Conservation (phyloP, 2,113 vertebrate genomes). For the Pituophis catenifer region DNA sequence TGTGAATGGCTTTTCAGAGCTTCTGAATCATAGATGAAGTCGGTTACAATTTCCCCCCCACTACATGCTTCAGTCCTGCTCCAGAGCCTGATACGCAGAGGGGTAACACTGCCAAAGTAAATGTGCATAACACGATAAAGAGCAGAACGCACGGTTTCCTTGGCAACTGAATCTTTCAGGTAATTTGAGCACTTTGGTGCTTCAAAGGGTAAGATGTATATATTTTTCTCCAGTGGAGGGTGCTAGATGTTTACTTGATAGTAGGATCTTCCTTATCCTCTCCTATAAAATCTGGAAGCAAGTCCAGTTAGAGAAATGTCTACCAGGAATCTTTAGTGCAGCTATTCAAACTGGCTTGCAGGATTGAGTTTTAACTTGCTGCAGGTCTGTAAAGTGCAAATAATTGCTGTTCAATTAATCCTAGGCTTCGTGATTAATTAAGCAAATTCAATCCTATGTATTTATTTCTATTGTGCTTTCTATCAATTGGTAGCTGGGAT, state of each 20-base stretch:
- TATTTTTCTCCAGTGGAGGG: slow-evolving; percentile 48
- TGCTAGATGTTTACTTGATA: slow-evolving; percentile 27
- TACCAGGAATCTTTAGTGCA: not conserved
- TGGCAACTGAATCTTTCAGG: slow-evolving; percentile 51
- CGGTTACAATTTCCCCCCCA: not conserved
- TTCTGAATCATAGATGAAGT: not conserved
- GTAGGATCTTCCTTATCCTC: no score
- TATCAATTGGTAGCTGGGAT: not conserved
- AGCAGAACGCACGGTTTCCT: slow-evolving; percentile 42
- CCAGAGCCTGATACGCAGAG: not conserved
- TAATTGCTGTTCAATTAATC: not conserved
- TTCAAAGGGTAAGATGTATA: not conserved
- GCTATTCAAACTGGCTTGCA: not conserved
- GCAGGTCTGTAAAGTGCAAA: not conserved
- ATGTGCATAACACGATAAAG: slow-evolving; percentile 17
- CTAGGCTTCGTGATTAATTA: not conserved
- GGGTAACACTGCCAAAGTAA: slow-evolving; percentile 5
- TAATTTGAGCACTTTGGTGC: not conserved
- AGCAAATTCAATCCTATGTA: not conserved
- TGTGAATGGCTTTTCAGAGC: not conserved
- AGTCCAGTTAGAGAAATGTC: not conserved
- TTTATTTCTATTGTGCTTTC: not conserved
- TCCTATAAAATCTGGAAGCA: not conserved
- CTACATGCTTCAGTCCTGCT: not conserved
- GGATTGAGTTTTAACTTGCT: not conserved